Base-by-base conservation (phyloP, 1,140 invertebrate species). In the Nomia melanderi region DNA sequence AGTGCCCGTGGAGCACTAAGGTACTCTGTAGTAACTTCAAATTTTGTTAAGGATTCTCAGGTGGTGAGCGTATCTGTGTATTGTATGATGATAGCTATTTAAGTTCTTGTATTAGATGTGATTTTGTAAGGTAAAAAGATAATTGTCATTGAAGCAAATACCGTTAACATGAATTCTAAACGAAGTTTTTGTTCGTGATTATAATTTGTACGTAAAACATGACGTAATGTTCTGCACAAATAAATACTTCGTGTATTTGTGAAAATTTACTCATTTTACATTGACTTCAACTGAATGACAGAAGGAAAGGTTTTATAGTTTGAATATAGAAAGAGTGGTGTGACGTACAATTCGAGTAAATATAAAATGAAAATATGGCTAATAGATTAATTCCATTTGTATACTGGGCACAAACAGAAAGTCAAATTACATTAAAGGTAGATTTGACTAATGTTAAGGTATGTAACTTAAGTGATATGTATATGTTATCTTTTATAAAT, bases 361-460 rank as follows among this genome's bases (percentile, higher is more conserved):
- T n/a, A 69, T 53, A 44, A 53, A 54, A 60, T 74, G 41, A 60
- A 47, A 88, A 82, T 81, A 92, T 91, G 88, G 85, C 91, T 65
- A 73, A 89, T 2, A 80, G 81, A 66, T 85, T 95, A 53, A 96
- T 95, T 89, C 97, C 97, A 4, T 97, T 98, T 90, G 97, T 98
- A 1, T 98, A 97, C 91, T 99, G 97, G 97, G 96, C 97, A 17
- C 97, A 98, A 94, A 97, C 96, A 41, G 95, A 95, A 85, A 93
- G 94, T 81, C 93, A 93, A 78, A 89, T 98, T 44, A 95, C 95
- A 25, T 90, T 98, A 12, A 96, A 96, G 91, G 94, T 98, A 70
- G 97, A 98, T 89, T 93, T 98, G 53, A 96, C 95, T 89, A 96
- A 98, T 93, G 96, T 96, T 36, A 93, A 94, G 92, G 96, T 96